phyloP scores from a whole-genome alignment of 2,888 invertebrate genomes.

The Argyra leucocephala region DNA sequence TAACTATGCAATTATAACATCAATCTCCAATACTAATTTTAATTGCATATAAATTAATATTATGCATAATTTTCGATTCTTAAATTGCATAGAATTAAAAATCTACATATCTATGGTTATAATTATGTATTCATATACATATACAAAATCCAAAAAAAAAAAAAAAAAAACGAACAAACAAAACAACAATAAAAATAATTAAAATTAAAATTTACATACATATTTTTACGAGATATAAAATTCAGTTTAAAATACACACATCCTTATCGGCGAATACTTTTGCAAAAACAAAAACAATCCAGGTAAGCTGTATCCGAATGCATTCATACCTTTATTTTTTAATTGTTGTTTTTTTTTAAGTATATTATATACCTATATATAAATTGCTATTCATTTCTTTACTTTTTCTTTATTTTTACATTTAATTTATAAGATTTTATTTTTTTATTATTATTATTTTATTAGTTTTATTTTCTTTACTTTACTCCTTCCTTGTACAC shows the following conservation, averaged over 20 bases:
- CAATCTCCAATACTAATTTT: neutral
- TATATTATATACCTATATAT: neutral
- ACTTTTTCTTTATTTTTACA: neutral
- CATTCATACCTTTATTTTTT: neutral
- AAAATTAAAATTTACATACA: neutral
- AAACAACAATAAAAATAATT: no score
- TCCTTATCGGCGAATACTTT: neutral
- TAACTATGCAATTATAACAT: neutral
- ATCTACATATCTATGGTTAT: neutral
- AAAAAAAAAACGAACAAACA: no score
- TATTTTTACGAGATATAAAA: neutral
- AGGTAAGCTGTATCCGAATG: no score
- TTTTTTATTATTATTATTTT: neutral
- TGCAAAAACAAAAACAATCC: neutral
- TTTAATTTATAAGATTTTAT: neutral
- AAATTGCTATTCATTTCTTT: no score
- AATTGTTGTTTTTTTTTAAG: neutral
- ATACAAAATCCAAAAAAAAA: neutral
- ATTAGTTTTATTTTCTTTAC: no score
- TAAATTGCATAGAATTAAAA: constrained; percentile 4
- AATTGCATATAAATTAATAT: constrained; percentile 6
- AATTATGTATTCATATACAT: neutral
- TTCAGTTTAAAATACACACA: neutral
- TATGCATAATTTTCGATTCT: constrained; percentile 6
- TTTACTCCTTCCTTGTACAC: neutral